Base-by-base conservation (phyloP, 2,888 invertebrate genomes). In the Chrysolina americana region DNA sequence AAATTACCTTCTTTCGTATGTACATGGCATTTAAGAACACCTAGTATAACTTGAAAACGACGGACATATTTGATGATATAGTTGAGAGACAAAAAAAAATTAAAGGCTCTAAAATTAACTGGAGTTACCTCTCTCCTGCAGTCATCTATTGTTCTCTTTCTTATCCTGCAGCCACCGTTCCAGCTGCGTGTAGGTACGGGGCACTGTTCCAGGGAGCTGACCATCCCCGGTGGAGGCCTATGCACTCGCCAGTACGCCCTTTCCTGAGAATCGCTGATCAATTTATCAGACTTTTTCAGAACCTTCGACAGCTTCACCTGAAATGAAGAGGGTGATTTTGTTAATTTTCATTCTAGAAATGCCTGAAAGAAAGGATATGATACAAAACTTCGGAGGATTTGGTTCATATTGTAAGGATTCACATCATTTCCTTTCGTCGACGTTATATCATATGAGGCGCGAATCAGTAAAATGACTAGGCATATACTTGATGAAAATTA, bases 181-280 rank as follows among this genome's bases (percentile, higher is more conserved):
- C 94, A 90, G 83, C 92, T 92, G 76, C 95, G 90, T 75, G 93
- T 93, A 63, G 96, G 95, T 81, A 96, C 93, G 48, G 96, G 96
- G 85, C 95, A 94, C 75, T 94, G 94, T 88, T 98, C 97, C 79
- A 97, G 90, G 79, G 94, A 94, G 85, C 94, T 94, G 79, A 94
- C 92, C 87, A 94, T 93, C 73, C 97, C 96, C 21, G 97, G 97
- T 73, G 97, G 97, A 70, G 98, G 98, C 83, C 98, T 92, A 86
- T 97, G 95, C 72, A 98, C 96, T 80, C 97, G 92, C 99, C 99
- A 99, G 89, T 97, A 99, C 68, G 99, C 98, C 81, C 97, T 92
- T 88, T 99, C 99, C 87, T 99, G 98, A 79, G 97, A 96, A 88
- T 99, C 98, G 81, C 95, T 94, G 76, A 99, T 96, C 84, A 97